Base-by-base conservation (phyloP, 2,113 vertebrate genomes). In the Eulemur rufifrons region DNA sequence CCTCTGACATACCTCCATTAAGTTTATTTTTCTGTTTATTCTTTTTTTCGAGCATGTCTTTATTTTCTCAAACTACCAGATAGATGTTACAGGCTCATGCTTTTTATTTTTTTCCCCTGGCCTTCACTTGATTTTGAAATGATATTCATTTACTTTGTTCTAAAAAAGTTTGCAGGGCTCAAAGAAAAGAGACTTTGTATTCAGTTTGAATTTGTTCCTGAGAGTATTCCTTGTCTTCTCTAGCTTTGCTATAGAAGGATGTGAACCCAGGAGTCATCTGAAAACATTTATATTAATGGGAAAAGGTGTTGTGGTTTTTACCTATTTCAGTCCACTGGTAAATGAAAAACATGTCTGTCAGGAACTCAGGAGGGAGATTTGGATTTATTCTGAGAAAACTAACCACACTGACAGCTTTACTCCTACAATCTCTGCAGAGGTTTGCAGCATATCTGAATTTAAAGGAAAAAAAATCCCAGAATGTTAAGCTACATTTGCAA, bases 231-330 rank as follows among this genome's bases (percentile, higher is more conserved):
- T 95, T 96, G 50, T 85, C 95, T 97, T 23, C 63, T 93, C 12
- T 94, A 34, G 61, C 73, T 91, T 80, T 95, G n/a, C 50, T 96
- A 92, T 96, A 95, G 50, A 83, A 94, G 39, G 32, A 78, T 96
- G 37, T 95, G 45, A 96, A 64, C 59, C 86, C 25, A 85, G 69
- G 27, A 94, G 47, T 52, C 18, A 88, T 97, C 76, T 94, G 87
- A 97, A 97, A 98, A 88, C 78, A 96, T 85, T 97, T 97, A 56
- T 74, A 95, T 96, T 98, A 92, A 93, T 90, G 83, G 81, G 56
- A 94, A 97, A 97, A 97, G 0, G 5, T 96, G 50, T 37, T 97
- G 25, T 42, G 76, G 6, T 95, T 98, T 98, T 91, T 80, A 94
- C 69, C 71, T 68, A 74, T 96, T 98, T 98, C 92, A 94, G 69